These are phyloP conservation scores for Hydrolagus colliei DNA, from an alignment of 2,797 vertebrate species.

Conservation along the genomic window DNA sequence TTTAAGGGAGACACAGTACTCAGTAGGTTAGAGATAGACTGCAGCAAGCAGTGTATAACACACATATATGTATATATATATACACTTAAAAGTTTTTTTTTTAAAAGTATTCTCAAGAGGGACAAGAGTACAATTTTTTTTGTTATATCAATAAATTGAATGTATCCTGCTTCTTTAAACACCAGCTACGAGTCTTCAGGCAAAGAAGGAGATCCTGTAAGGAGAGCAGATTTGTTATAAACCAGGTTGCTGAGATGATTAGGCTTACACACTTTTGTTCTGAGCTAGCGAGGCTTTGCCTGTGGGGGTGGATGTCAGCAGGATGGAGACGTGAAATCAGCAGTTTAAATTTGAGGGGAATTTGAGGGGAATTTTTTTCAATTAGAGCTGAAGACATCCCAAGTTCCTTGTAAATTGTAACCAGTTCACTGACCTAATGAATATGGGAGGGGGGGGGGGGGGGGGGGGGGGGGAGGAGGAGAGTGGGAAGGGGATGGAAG, in stretches of 20 bases:
- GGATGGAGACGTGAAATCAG: slow-evolving; percentile 13
- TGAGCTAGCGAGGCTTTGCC: slow-evolving; percentile 10
- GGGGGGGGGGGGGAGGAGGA: too few relatives aligned
- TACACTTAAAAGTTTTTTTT: not conserved
- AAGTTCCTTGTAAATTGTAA: not conserved
- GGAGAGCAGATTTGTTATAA: not conserved
- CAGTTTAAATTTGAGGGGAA: not conserved
- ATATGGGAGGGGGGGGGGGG: too few relatives aligned
- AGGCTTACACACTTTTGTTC: not conserved
- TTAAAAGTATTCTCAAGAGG: too few relatives aligned
- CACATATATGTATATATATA: not conserved
- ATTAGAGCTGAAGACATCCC: not conserved
- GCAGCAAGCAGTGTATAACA: not conserved
- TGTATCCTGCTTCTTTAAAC: not conserved
- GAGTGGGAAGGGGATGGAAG: too few relatives aligned
- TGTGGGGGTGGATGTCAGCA: slow-evolving; percentile 23
- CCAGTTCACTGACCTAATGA: not conserved
- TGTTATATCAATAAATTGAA: not conserved
- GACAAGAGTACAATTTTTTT: not conserved
- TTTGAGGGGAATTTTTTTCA: not conserved
- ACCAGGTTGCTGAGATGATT: slow-evolving; percentile 13
- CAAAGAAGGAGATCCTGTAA: not conserved
- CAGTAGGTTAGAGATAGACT: not conserved
- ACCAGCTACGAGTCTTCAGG: not conserved
- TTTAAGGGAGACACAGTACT: not conserved